phyloP scores from a whole-genome alignment of 2,113 vertebrate species.

The Pomatorhinus ruficollis region DNA sequence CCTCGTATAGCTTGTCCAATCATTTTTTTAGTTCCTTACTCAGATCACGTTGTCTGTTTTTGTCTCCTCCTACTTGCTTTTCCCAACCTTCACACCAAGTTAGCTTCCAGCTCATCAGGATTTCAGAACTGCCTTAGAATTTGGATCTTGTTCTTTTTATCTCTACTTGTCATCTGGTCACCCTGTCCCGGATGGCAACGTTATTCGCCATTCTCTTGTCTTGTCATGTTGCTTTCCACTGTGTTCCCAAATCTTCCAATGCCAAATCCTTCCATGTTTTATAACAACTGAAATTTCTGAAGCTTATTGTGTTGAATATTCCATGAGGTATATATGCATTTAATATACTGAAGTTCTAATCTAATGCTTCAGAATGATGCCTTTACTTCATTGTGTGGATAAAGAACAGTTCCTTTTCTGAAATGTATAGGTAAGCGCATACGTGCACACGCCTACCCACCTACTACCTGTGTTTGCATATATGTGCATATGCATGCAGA shows the following conservation, averaged over 20 bases:
- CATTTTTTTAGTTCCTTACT: background rate
- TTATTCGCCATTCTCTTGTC: background rate
- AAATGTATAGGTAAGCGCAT: slow-evolving; percentile 56
- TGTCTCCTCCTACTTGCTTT: background rate
- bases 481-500: slow-evolving; percentile 24
- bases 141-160: background rate
- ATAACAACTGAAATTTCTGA: background rate
- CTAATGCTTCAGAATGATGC: slow-evolving; percentile 57
- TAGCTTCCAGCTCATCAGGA: background rate
- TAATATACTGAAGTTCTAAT: slow-evolving; percentile 54
- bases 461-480: slow-evolving; percentile 16
- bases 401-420: slow-evolving; percentile 51
- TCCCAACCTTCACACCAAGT: background rate
- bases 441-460: slow-evolving; percentile 31
- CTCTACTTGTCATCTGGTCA: background rate
- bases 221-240: background rate
- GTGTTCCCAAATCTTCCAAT: background rate
- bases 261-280: slow-evolving; percentile 28
- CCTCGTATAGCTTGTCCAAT: background rate
- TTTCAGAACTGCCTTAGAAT: background rate
- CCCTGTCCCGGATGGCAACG: background rate
- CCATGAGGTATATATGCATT: background rate
- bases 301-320: slow-evolving; percentile 22
- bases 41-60: background rate
- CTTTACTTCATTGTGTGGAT: slow-evolving; percentile 58